Evolutionary conservation across 1,140 invertebrate species (phyloP).

Genomic region (Tribolium madens): DNA sequence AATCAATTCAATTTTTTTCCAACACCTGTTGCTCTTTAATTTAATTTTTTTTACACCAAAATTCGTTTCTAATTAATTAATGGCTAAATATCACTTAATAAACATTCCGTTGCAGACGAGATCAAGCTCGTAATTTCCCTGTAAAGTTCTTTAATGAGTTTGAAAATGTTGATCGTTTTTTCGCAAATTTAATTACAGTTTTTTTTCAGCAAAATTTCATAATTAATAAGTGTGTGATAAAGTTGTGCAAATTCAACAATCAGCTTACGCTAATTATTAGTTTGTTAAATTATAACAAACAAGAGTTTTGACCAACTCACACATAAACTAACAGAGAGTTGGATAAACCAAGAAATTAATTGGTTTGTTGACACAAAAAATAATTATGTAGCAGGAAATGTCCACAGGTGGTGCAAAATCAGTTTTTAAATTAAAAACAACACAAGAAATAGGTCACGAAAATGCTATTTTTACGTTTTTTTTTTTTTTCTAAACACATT

Average conservation of each 20-base stretch:
- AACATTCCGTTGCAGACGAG: conserved; percentile 34
- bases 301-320: neutral
- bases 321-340: neutral
- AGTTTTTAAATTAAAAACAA: neutral
- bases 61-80: conserved; percentile 1
- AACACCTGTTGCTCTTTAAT: neutral
- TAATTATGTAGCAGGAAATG: neutral
- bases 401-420: neutral
- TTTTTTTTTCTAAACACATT: too few species aligned
- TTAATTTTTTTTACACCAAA: neutral
- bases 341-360: neutral
- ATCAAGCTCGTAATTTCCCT: conserved; percentile 25
- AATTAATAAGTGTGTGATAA: neutral
- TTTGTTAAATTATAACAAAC: neutral
- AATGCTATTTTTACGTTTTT: too few species aligned
- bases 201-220: neutral
- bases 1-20: neutral
- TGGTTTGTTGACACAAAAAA: neutral
- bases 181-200: conserved; percentile 21
- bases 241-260: neutral
- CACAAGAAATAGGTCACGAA: neutral
- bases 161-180: conserved; percentile 37
- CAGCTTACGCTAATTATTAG: neutral
- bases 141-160: conserved; percentile 38
- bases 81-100: conserved; percentile 35